A percentile compares a stretch with the other conserved stretches of the same genome.
Conservation (phyloP, 2,888 invertebrate genomes). For the Rhynchonema sp. region DNA sequence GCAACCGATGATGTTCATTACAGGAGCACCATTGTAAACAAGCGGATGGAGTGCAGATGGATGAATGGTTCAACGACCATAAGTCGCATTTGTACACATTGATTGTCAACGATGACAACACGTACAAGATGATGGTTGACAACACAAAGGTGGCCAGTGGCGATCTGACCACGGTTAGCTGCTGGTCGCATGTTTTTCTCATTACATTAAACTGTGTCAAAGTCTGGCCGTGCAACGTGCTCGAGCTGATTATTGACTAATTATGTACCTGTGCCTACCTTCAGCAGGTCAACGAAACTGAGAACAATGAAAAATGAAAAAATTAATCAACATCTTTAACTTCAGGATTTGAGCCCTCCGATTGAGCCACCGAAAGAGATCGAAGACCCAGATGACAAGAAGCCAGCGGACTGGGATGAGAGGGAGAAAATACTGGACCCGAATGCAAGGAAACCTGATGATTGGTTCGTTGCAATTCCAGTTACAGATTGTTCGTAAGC, state of each 20-base stretch:
- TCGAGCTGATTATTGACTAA: too few relatives aligned
- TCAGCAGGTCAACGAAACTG: not conserved
- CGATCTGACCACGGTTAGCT: conserved; percentile 15
- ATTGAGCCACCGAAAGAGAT: conserved; percentile 87
- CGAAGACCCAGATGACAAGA: conserved; percentile 60
- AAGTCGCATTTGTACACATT: conserved; percentile 69
- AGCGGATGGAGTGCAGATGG: conserved; percentile 45
- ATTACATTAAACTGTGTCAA: too few relatives aligned
- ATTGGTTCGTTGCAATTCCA: conserved; percentile 42
- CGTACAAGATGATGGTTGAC: conserved; percentile 61
- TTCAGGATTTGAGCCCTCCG: conserved; percentile 41
- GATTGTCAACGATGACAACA: conserved; percentile 55
- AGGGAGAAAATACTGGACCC: conserved; percentile 72
- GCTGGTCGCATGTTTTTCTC: too few relatives aligned
- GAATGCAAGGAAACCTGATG: conserved; percentile 64
- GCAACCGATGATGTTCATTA: too few relatives aligned
- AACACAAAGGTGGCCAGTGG: conserved; percentile 33
- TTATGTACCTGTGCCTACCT: not conserved
- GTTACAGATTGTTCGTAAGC: not conserved
- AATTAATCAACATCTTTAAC: not conserved
- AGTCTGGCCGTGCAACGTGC: too few relatives aligned
- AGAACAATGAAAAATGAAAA: too few relatives aligned
- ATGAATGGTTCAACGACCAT: conserved; percentile 54
- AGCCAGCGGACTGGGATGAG: conserved; percentile 89
- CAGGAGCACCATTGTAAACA: conserved; percentile 86